phyloP scores from a whole-genome alignment of 2,888 invertebrate species.

The Drosophila eohydei region DNA sequence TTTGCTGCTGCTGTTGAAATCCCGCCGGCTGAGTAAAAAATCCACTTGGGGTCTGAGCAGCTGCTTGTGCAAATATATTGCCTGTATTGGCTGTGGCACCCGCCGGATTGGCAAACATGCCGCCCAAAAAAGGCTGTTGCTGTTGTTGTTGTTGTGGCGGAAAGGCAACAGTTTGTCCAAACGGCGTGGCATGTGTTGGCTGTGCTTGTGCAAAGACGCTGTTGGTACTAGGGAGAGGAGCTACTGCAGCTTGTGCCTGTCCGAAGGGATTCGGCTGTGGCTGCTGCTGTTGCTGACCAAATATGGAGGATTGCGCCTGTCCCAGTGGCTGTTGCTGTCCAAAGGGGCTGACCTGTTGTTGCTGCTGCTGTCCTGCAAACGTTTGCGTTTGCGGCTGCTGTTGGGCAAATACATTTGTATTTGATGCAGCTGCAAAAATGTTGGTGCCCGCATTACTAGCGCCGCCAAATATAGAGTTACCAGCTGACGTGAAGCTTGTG shows the following conservation, averaged over 20 bases:
- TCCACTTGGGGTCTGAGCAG: conserved; percentile 47
- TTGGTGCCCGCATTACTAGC: conserved; percentile 19
- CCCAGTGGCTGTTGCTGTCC: conserved; percentile 28
- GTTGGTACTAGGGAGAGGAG: conserved; percentile 1
- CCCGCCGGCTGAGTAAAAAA: conserved; percentile 60
- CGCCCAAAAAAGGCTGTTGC: conserved; percentile 8
- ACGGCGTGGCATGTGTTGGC: conserved; percentile 28
- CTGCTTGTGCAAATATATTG: conserved; percentile 67
- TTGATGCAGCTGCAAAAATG: conserved; percentile 39
- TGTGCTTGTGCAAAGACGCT: conserved; percentile 49
- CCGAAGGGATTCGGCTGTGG: conserved; percentile 45
- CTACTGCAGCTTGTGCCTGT: conserved; percentile 20
- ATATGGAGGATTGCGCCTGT: conserved; percentile 39
- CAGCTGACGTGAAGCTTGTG: background rate
- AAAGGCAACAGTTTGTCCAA: conserved; percentile 37
- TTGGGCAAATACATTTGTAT: conserved; percentile 47
- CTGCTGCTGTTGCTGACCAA: conserved; percentile 40
- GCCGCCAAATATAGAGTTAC: conserved; percentile 53
- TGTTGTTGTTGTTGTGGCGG: conserved; percentile 39
- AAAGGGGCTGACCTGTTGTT: conserved; percentile 41
- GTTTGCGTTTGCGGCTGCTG: conserved; percentile 53
- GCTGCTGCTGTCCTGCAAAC: conserved; percentile 45
- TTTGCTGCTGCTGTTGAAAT: conserved; percentile 30
- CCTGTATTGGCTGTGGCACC: conserved; percentile 22
- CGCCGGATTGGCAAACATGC: conserved; percentile 50